Evolutionary conservation across 2,113 vertebrate species (phyloP), one percentile per base, ranked within the genome.

Genomic region (Corythoichthys intestinalis): DNA sequence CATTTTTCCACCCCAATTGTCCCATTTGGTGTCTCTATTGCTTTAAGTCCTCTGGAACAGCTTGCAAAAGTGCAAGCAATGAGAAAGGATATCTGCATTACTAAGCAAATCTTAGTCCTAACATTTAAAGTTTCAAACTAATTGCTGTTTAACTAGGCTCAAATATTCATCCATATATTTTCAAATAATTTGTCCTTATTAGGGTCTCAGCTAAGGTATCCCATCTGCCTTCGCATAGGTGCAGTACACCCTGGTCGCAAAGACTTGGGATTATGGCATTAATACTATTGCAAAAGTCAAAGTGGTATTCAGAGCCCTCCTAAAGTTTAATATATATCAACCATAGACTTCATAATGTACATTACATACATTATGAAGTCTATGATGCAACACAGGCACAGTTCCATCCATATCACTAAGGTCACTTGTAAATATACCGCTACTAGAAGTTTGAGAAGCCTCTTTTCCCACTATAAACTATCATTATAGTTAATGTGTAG

Each of bases 61-160:
- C 68, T 82, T 71, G 50, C 20, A 39, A 10, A 65, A 66, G 72
- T 47, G 46, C n/a, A 54, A 67, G 50, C 2, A 38, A 10, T 61
- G 38, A 8, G 17, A 61, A 41, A 61, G 28, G 35, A 49, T 35
- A 49, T 49, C 34, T 37, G 28, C 46, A 65, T 28, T 47, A 28
- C 85, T 90, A 88, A 91, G 89, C 89, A 91, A 83, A 88, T 83
- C 85, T 57, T 14, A 35, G 34, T 38, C 14, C 4, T 13, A 58
- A 58, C 4, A 11, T 11, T 56, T 34, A 56, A 28, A 13, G 20
- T 10, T 34, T 56, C 20, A 5, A 8, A 56, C 56, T 37, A 37
- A 37, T 37, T 37, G 35, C 56, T 37, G 6, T 37, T 12, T 38
- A 14, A 37, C 34, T 58, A 2, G 12, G 20, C 12, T 58, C 34